Conservation (phyloP, 2,888 invertebrate species). For the Acanthosepion pharaonis region DNA sequence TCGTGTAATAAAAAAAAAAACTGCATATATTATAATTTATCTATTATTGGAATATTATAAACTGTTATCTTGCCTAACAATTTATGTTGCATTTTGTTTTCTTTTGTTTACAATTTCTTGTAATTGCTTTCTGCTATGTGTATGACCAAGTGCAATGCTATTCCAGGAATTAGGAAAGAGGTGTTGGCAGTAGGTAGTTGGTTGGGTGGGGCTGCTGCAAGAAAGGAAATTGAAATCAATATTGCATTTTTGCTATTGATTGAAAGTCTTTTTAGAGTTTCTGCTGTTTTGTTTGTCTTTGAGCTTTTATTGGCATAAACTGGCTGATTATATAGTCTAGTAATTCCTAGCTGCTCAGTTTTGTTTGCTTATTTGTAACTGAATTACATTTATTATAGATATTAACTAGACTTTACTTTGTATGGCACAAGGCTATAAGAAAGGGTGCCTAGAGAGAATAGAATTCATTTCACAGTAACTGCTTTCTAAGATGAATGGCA, state of each 20-base stretch:
- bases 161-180: neutral
- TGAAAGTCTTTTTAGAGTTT: neutral
- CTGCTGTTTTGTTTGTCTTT: neutral
- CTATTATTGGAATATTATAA: too few species aligned
- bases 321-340: neutral
- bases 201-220: neutral
- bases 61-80: too few species aligned
- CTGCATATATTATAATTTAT: too few species aligned
- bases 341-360: neutral
- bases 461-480: too few species aligned
- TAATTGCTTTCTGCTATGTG: neutral
- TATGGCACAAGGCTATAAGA: neutral
- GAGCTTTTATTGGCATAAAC: too few species aligned
- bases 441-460: too few species aligned
- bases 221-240: neutral
- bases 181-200: neutral
- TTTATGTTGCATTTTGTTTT: neutral
- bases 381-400: too few species aligned
- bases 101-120: neutral
- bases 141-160: neutral
- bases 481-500: too few species aligned
- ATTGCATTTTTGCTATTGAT: constrained; percentile 9
- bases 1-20: too few species aligned
- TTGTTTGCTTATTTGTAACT: neutral
- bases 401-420: too few species aligned